A percentile compares a stretch with the other conserved stretches of the same genome.
These are phyloP conservation scores for Ditylenchus dipsaci DNA, from an alignment of 1,140 invertebrate species.

Conservation along the genomic window DNA sequence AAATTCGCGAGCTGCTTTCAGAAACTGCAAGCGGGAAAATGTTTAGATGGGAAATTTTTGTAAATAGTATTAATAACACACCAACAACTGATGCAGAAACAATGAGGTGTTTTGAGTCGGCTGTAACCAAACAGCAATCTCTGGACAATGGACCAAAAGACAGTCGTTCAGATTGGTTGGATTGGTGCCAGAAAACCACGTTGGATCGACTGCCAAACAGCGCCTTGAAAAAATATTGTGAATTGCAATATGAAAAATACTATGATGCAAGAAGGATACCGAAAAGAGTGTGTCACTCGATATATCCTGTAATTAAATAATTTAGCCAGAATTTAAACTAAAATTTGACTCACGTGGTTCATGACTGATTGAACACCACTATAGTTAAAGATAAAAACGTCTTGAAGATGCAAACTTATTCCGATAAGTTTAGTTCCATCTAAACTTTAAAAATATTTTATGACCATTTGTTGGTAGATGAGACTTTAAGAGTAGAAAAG, in stretches of 20 bases:
- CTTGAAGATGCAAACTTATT: conserved; percentile 21
- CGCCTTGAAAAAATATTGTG: conserved; percentile 10
- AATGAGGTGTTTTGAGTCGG: conserved; percentile 30
- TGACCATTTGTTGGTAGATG: no score
- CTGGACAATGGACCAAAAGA: conserved; percentile 22
- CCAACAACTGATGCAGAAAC: conserved; percentile 15
- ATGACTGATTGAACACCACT: conserved; percentile 11
- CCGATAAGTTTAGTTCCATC: conserved; percentile 31
- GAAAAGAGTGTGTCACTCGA: conserved; percentile 16
- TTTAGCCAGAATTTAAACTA: no score
- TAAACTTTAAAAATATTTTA: no score
- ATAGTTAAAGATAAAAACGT: conserved; percentile 36
- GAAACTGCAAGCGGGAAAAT: conserved; percentile 7
- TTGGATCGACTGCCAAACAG: conserved; percentile 6
- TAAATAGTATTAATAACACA: not conserved
- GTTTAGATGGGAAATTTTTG: no score
- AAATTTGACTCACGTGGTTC: no score
- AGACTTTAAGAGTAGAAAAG: no score
- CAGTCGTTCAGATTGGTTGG: not conserved
- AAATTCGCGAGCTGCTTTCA: conserved; percentile 19
- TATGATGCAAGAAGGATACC: conserved; percentile 17
- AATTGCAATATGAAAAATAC: no score
- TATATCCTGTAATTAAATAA: not conserved
- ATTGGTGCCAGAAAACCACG: not conserved
- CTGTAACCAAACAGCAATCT: conserved; percentile 36